Percentiles rank a stretch among this genome's conserved stretches.
phyloP scores from a whole-genome alignment of 2,888 invertebrate species.

The Mythimna loreyi region DNA sequence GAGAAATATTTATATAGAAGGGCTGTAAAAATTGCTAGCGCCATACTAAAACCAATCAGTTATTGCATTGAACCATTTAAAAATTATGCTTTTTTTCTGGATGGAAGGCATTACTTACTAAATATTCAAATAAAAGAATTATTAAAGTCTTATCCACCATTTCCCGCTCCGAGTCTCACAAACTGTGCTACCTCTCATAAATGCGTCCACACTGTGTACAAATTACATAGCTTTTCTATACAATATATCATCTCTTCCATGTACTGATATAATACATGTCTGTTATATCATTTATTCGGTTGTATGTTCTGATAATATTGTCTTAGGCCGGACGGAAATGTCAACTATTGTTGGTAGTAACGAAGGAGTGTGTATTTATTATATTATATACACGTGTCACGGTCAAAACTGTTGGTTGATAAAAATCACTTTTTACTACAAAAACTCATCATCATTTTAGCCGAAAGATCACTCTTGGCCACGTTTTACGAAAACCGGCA shows the following conservation, averaged over 20 bases:
- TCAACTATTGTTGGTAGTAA: constrained; percentile 19
- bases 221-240: constrained; percentile 52
- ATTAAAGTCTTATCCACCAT: constrained; percentile 26
- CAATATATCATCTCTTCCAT: constrained; percentile 31
- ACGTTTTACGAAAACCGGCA: too few species aligned
- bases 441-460: neutral
- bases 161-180: neutral
- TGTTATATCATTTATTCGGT: constrained; percentile 33
- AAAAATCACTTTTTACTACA: neutral
- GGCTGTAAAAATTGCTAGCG: too few species aligned
- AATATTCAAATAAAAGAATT: too few species aligned
- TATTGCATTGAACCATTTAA: too few species aligned
- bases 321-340: constrained; percentile 28
- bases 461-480: too few species aligned
- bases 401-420: neutral
- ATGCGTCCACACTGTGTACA: constrained; percentile 55
- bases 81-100: too few species aligned
- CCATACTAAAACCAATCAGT: too few species aligned
- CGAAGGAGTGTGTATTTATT: constrained; percentile 35
- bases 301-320: constrained; percentile 30
- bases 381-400: neutral
- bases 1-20: too few species aligned
- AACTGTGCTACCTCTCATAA: constrained; percentile 43
- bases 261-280: constrained; percentile 22
- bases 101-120: too few species aligned